phyloP scores from a whole-genome alignment of 1,140 invertebrate species.

The Melanaphis sacchari region DNA sequence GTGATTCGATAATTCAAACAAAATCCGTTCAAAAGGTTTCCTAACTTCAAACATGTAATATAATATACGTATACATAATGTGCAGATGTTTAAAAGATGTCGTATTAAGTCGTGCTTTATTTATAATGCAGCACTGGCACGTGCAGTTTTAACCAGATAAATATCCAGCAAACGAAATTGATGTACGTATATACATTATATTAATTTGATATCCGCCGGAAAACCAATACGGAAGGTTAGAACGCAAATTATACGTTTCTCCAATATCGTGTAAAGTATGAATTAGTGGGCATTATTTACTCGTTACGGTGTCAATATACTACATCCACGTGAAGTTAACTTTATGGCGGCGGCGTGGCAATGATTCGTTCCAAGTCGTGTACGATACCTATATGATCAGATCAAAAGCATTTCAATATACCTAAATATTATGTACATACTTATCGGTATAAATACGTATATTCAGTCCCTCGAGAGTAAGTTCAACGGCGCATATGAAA shows the following conservation, averaged over 20 bases:
- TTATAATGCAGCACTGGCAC: background rate
- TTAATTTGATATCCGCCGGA: background rate
- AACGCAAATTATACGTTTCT: background rate
- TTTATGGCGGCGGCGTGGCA: background rate
- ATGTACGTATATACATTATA: background rate
- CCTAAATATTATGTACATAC: background rate
- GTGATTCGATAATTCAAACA: background rate
- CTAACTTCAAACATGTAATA: background rate
- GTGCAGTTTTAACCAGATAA: background rate
- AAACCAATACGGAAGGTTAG: background rate
- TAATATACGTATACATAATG: background rate
- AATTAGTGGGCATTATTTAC: background rate
- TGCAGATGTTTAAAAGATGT: background rate
- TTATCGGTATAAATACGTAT: background rate
- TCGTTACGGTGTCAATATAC: background rate
- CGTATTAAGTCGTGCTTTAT: background rate
- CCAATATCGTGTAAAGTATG: background rate
- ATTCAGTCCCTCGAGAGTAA: background rate
- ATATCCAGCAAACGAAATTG: background rate
- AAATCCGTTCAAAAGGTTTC: background rate
- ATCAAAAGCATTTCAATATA: conserved; percentile 6
- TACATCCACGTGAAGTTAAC: background rate
- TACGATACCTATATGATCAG: background rate
- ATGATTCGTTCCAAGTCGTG: background rate
- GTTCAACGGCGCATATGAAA: background rate